A percentile compares a stretch with the other conserved stretches of the same genome.
phyloP scores from a whole-genome alignment of 2,113 vertebrate genomes.

The Struthidea cinerea region DNA sequence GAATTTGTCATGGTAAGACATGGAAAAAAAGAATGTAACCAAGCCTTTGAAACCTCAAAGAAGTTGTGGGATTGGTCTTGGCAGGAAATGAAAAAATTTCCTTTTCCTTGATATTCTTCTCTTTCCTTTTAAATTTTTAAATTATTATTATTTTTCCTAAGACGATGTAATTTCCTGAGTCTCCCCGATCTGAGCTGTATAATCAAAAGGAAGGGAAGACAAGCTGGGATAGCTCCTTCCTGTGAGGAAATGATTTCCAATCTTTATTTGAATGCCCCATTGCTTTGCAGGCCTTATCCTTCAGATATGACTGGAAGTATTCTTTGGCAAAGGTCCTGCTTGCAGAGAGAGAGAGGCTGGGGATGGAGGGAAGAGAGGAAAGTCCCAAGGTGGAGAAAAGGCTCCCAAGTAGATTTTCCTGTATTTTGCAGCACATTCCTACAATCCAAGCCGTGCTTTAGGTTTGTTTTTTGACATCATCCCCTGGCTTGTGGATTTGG shows the following conservation, averaged over 20 bases:
- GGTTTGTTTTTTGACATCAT: not conserved
- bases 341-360: not conserved
- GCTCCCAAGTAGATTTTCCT: not conserved
- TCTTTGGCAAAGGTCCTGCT: not conserved
- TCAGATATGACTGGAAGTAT: not conserved
- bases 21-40: fast-evolving
- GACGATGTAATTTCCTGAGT: constrained; percentile 15
- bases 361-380: not conserved
- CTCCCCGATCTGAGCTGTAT: not conserved
- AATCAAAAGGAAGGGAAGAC: constrained; percentile 23
- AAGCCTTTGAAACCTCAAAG: not conserved
- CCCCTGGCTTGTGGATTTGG: not conserved
- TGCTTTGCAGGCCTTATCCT: not conserved
- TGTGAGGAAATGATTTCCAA: not conserved
- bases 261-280: not conserved
- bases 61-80: not conserved
- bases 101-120: not conserved
- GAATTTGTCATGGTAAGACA: not conserved
- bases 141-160: not conserved
- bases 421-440: not conserved
- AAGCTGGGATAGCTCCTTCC: constrained; percentile 9
- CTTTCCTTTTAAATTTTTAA: not conserved
- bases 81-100: constrained; percentile 43
- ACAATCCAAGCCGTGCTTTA: not conserved
- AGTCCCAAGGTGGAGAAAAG: not conserved